These are phyloP conservation scores for Daphoenositta chrysoptera DNA, from an alignment of 2,113 vertebrate genomes.

Conservation along the genomic window DNA sequence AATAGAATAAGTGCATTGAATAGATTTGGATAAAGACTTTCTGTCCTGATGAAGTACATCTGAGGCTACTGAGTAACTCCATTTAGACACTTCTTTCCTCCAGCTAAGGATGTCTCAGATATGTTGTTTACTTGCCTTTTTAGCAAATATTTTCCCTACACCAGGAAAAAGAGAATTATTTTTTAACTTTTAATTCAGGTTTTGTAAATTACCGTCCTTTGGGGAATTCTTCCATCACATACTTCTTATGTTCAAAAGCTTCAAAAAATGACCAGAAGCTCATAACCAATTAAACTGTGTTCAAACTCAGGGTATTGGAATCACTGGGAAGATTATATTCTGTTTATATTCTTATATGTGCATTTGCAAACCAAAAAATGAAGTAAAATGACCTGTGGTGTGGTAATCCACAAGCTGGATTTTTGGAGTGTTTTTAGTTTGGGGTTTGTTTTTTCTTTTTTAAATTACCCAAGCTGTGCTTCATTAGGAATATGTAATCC, in stretches of 20 bases:
- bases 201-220: not conserved
- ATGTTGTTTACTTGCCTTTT: not conserved
- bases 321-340: not conserved
- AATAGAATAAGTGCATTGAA: not conserved
- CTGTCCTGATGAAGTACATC: not conserved
- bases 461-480: not conserved
- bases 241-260: not conserved
- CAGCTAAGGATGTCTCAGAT: not conserved
- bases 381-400: not conserved
- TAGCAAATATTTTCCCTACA: not conserved
- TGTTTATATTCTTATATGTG: not conserved
- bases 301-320: not conserved
- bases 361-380: not conserved
- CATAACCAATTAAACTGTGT: not conserved
- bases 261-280: not conserved
- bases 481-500: not conserved
- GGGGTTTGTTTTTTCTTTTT: not conserved
- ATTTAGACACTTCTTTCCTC: not conserved
- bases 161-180: not conserved
- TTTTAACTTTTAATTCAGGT: not conserved
- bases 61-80: not conserved
- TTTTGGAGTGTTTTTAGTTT: not conserved
- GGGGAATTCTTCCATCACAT: not conserved
- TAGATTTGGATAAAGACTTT: not conserved
- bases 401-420: not conserved